Evolutionary conservation across 2,797 vertebrate species (phyloP).

Genomic region (Taeniopygia guttata): DNA sequence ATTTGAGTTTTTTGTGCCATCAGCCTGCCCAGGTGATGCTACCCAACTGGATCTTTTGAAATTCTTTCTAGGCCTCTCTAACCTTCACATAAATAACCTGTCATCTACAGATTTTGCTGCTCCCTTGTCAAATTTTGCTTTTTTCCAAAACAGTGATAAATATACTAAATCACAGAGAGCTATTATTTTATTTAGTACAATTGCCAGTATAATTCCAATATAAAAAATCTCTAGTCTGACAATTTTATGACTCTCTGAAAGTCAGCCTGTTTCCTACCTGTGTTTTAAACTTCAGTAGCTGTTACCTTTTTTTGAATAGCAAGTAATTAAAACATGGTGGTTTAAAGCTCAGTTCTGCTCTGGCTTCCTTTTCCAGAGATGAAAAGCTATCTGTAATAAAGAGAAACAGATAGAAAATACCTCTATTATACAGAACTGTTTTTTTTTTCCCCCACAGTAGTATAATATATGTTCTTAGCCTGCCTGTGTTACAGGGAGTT

Average conservation of each 20-base stretch:
- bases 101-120: not conserved
- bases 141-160: not conserved
- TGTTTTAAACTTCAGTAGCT: not conserved
- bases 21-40: not conserved
- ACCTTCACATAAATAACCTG: not conserved
- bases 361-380: not conserved
- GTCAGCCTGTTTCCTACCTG: not conserved
- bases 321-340: not conserved
- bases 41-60: not conserved
- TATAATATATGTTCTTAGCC: not conserved
- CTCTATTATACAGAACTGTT: not conserved
- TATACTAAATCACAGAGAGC: not conserved
- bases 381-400: not conserved
- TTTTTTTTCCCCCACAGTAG: not conserved
- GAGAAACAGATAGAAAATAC: not conserved
- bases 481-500: not conserved
- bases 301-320: not conserved
- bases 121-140: not conserved
- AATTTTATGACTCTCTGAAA: not conserved
- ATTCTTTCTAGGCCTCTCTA: not conserved
- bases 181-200: not conserved
- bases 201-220: not conserved
- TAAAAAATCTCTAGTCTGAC: not conserved
- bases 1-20: not conserved
- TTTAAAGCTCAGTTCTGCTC: not conserved